Conservation (phyloP, 2,797 vertebrate species). For the Brachyalestes nurse region DNA sequence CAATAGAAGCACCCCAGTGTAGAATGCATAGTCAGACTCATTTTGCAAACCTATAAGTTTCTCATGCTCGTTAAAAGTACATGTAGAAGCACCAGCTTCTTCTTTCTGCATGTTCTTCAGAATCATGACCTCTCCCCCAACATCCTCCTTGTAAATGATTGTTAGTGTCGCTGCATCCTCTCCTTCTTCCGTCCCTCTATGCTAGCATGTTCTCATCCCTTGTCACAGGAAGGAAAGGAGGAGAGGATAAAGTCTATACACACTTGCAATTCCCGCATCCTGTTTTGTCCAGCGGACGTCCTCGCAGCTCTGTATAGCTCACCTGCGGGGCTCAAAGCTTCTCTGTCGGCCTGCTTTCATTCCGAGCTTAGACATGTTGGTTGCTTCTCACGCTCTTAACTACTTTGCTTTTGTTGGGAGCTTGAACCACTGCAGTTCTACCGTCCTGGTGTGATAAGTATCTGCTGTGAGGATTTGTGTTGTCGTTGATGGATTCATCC, state of each 20-base stretch:
- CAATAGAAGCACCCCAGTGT: slow-evolving; percentile 37
- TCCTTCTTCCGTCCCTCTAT: slow-evolving; percentile 61
- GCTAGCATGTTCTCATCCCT: slow-evolving; percentile 64
- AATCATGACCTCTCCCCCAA: slow-evolving; percentile 14
- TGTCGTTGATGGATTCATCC: slow-evolving; percentile 52
- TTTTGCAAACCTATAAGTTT: slow-evolving; percentile 54
- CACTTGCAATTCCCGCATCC: slow-evolving; percentile 61
- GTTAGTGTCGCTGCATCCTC: slow-evolving; percentile 54
- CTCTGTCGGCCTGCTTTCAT: slow-evolving; percentile 29
- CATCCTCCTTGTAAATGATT: slow-evolving; percentile 43
- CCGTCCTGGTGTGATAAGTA: slow-evolving; percentile 39
- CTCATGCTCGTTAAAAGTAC: slow-evolving; percentile 51
- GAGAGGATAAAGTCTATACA: slow-evolving; percentile 68
- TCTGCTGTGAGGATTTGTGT: slow-evolving; percentile 61
- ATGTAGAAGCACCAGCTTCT: slow-evolving; percentile 30
- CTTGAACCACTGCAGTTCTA: slow-evolving; percentile 21
- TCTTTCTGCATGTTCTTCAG: slow-evolving; percentile 15
- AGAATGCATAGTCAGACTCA: slow-evolving; percentile 50
- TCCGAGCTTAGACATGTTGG: slow-evolving; percentile 18
- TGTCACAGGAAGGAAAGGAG: slow-evolving; percentile 71
- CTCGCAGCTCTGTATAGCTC: slow-evolving; percentile 58
- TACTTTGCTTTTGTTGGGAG: slow-evolving; percentile 30
- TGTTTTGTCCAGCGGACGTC: slow-evolving; percentile 70
- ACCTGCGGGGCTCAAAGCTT: slow-evolving; percentile 35
- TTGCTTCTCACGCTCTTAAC: slow-evolving; percentile 20